Conservation (phyloP, 1,140 invertebrate genomes). For the Tetraneura akinire region DNA sequence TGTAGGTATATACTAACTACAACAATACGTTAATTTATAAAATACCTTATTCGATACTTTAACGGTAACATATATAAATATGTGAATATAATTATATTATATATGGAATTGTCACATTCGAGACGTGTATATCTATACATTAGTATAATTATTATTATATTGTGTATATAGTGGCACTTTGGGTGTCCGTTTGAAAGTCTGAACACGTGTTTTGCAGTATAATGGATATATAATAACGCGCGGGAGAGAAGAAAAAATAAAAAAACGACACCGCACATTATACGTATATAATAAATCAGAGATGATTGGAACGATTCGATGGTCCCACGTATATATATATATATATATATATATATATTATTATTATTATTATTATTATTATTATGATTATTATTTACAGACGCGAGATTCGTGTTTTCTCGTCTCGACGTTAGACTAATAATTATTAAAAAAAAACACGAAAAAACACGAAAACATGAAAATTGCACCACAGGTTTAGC, state of each 20-base stretch:
- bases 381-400: neutral
- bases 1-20: too few relatives aligned
- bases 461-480: slow-evolving; percentile 27
- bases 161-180: slow-evolving; percentile 29
- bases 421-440: neutral
- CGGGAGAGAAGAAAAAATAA: neutral
- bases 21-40: too few relatives aligned
- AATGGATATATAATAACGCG: neutral
- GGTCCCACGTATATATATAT: neutral
- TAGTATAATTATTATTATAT: too few relatives aligned
- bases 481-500: too few relatives aligned
- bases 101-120: too few relatives aligned
- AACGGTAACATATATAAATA: neutral
- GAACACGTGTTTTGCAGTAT: slow-evolving; percentile 29
- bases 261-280: neutral
- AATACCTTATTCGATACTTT: too few relatives aligned
- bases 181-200: neutral
- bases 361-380: neutral
- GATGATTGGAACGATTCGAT: slow-evolving; percentile 23
- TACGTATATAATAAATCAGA: slow-evolving; percentile 26
- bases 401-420: slow-evolving; percentile 14
- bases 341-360: slow-evolving; percentile 3
- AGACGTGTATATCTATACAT: too few relatives aligned
- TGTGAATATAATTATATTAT: neutral
- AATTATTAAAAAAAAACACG: slow-evolving; percentile 7